Evolutionary conservation across 2,888 invertebrate species (phyloP), one percentile per base, ranked within the genome.

Genomic region (Drosophila limbata): DNA sequence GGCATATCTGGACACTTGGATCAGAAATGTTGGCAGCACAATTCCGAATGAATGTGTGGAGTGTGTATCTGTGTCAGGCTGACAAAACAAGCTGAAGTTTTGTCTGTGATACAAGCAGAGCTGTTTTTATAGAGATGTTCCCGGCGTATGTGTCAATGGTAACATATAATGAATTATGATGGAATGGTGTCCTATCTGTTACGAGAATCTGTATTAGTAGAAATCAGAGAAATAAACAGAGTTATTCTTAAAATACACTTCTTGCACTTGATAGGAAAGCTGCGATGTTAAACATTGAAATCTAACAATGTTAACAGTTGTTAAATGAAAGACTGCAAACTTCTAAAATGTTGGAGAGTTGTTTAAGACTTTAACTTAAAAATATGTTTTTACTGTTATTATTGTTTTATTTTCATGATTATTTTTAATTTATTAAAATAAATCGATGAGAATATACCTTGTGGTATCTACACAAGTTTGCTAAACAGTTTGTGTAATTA

Each of bases 1-100:
- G 65, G 63, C 65, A 67, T 77, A 81, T 81, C 81, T 81, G 83
- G 83, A 81, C 81, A 80, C 77, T 69, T 79, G 72, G 60, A 84
- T 84, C 83, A 66, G 77, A 66, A 78, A 52, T 74, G 80, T 65
- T 66, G 51, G 64, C 79, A 65, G 63, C 55, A 62, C 42, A 55
- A 61, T 65, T 48, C 47, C 33, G n/a, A 37, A 48, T 57, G 56
- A 65, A 42, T 82, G 67, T 51, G 44, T 19, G 53, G 63, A 15
- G 39, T 60, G 48, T 47, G 50, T 57, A 64, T 69, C 31, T 64
- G 50, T 66, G 75, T 37, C 52, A 31, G 59, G 51, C 59, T 39
- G 13, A 52, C 50, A 52, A 52, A 74, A 72, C 48, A 63, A 52
- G 73, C 57, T 51, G 48, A 69, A 60, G 53, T 51, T 44, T 28